Percentiles rank a stretch among this genome's conserved stretches.
Conservation (phyloP, 2,113 vertebrate genomes). For the Syngnathus scovelli region DNA sequence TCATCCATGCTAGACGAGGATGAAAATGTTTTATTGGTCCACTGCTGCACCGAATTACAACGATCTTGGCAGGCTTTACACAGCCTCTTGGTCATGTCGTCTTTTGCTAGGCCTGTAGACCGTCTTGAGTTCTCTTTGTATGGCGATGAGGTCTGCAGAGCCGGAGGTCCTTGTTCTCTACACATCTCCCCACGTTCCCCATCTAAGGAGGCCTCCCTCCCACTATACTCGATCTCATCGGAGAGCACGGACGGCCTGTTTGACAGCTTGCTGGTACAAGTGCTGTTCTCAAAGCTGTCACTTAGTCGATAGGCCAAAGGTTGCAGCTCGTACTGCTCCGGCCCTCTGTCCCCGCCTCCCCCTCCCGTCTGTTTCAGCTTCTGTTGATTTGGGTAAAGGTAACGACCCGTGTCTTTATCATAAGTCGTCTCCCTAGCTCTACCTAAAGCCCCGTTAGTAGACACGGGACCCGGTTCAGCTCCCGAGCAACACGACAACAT, state of each 20-base stretch:
- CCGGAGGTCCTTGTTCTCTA: slow-evolving; percentile 63
- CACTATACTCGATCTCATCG: slow-evolving; percentile 85
- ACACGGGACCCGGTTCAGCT: slow-evolving; percentile 40
- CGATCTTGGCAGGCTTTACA: slow-evolving; percentile 67
- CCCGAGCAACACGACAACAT: slow-evolving; percentile 52
- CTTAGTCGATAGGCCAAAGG: slow-evolving; percentile 86
- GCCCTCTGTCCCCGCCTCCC: slow-evolving; percentile 60
- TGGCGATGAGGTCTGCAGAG: slow-evolving; percentile 91
- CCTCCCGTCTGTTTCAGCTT: slow-evolving; percentile 48
- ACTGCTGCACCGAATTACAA: slow-evolving; percentile 42
- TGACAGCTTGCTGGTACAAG: slow-evolving; percentile 94
- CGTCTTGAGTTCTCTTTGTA: slow-evolving; percentile 75
- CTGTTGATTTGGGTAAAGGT: slow-evolving; percentile 66
- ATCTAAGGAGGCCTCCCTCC: slow-evolving; percentile 45
- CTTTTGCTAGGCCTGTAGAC: slow-evolving; percentile 23
- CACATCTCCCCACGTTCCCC: slow-evolving; percentile 49
- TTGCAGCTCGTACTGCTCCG: slow-evolving; percentile 91
- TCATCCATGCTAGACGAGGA: slow-evolving; percentile 73
- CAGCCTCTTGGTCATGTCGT: slow-evolving; percentile 39
- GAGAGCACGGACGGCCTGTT: slow-evolving; percentile 91
- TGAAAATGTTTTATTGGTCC: slow-evolving; percentile 66
- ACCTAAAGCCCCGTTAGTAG: slow-evolving; percentile 74
- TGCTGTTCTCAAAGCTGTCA: slow-evolving; percentile 98
- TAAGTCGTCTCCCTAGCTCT: slow-evolving; percentile 69
- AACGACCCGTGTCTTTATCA: slow-evolving; percentile 70